Evolutionary conservation across 2,888 invertebrate genomes (phyloP).

Genomic region (Petrophora chlorosata): DNA sequence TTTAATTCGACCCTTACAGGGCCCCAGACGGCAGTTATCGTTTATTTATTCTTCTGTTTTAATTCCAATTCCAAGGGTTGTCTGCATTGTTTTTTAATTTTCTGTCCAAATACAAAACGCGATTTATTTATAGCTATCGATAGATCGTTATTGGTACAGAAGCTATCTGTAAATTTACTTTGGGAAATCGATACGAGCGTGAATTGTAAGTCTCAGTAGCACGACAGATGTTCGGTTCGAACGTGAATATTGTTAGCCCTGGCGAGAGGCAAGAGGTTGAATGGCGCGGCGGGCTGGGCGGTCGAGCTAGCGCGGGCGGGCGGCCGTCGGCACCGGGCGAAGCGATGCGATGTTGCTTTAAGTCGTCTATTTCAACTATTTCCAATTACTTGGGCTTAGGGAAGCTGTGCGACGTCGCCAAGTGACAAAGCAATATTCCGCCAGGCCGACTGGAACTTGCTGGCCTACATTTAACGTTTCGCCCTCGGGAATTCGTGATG

Average conservation of each 20-base stretch:
- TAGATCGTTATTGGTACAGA: too few species aligned
- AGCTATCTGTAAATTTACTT: conserved; percentile 1
- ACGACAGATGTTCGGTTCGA: conserved; percentile 29
- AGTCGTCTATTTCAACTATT: conserved; percentile 81
- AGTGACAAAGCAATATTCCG: conserved; percentile 83
- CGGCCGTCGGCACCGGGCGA: conserved; percentile 26
- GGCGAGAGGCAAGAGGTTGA: conserved; percentile 20
- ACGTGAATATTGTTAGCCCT: conserved; percentile 33
- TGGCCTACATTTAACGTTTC: conserved; percentile 79
- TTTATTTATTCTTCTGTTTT: conserved; percentile 50
- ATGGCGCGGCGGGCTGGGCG: conserved; percentile 10
- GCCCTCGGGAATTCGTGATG: conserved; percentile 79
- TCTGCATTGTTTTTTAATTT: conserved; percentile 28
- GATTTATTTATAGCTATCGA: conserved; percentile 1
- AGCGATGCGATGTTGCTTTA: conserved; percentile 60
- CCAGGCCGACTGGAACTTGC: conserved; percentile 69
- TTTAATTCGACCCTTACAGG: conserved; percentile 36
- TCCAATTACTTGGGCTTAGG: conserved; percentile 83
- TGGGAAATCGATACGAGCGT: conserved; percentile 16
- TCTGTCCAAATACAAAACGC: conserved; percentile 7
- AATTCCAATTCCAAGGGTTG: conserved; percentile 44
- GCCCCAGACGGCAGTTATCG: conserved; percentile 43
- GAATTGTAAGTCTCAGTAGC: conserved; percentile 26
- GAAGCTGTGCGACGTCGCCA: conserved; percentile 76
- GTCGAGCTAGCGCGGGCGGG: conserved; percentile 23